Evolutionary conservation across 2,113 vertebrate genomes (phyloP), one percentile per base, ranked within the genome.

Genomic region (Myotis yumanensis): DNA sequence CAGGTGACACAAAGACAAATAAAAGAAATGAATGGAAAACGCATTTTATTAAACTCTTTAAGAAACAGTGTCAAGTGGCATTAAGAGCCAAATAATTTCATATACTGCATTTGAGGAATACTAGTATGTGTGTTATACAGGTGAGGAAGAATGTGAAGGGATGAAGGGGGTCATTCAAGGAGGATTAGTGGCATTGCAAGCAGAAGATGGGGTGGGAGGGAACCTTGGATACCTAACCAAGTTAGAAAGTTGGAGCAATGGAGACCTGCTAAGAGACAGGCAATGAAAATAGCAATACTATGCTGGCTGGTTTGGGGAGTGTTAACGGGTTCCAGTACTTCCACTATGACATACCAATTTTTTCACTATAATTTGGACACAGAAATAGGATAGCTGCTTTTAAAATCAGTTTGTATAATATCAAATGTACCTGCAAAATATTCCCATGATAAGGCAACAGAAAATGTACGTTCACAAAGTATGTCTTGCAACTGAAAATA

Each of bases 401-500:
- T 71, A 68, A 94, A 95, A 77, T 87, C 16, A 82, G 23, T 85
- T 68, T 91, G 28, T 75, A 92, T 57, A 90, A 77, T 76, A 71
- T 17, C 12, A 93, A 64, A 59, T 75, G 64, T 46, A 51, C n/a
- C 43, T 87, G 11, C 37, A 87, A 92, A 97, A 86, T 92, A 86
- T 16, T 75, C 68, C 82, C 89, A 59, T 86, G 48, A 32, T 57
- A 80, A 96, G 62, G 40, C 82, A 96, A 89, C 52, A 86, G 30
- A 69, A 96, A 96, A 84, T 81, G 81, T 40, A 40, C 89, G 35
- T 96, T 91, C 86, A 64, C 28, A 93, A 77, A 43, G 3, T 30
- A 89, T 32, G 2, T 46, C 40, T 68, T 84, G 2, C 4, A 83
- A 62, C 35, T 86, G 22, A 79, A 30, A 84, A 11, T 68, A 37